phyloP scores from a whole-genome alignment of 1,140 invertebrate genomes.

The Choristoneura fumiferana region DNA sequence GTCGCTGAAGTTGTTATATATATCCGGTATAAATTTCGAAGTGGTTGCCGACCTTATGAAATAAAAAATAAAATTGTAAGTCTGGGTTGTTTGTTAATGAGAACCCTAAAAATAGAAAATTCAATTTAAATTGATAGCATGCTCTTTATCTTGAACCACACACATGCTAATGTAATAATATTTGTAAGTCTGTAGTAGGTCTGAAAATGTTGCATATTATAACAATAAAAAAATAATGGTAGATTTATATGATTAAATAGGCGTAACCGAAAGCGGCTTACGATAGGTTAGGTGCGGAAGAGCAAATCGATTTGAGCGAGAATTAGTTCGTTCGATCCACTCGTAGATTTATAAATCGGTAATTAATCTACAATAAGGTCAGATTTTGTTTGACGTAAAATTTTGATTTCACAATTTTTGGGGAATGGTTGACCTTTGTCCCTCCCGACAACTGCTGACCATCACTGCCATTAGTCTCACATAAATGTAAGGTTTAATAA shows the following conservation, averaged over 20 bases:
- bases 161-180: conserved; percentile 1
- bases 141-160: not conserved
- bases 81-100: not conserved
- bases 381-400: conserved; percentile 29
- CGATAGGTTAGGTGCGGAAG: conserved; percentile 21
- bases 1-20: no score
- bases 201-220: not conserved
- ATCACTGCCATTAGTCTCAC: conserved; percentile 69
- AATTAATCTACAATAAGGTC: conserved; percentile 27
- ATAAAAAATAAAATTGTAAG: not conserved
- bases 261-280: conserved; percentile 6
- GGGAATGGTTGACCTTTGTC: conserved; percentile 59
- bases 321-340: conserved; percentile 2
- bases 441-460: conserved; percentile 68
- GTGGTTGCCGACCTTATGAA: no score
- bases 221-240: not conserved
- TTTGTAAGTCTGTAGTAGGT: conserved; percentile 15
- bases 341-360: conserved; percentile 22
- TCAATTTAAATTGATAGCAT: not conserved
- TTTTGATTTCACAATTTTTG: conserved; percentile 42
- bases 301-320: conserved; percentile 2
- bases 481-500: conserved; percentile 49
- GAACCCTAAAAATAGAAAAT: not conserved
- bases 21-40: no score
- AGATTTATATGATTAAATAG: conserved; percentile 5